phyloP scores from a whole-genome alignment of 2,888 invertebrate species.

The Lithophane semibrunnea region DNA sequence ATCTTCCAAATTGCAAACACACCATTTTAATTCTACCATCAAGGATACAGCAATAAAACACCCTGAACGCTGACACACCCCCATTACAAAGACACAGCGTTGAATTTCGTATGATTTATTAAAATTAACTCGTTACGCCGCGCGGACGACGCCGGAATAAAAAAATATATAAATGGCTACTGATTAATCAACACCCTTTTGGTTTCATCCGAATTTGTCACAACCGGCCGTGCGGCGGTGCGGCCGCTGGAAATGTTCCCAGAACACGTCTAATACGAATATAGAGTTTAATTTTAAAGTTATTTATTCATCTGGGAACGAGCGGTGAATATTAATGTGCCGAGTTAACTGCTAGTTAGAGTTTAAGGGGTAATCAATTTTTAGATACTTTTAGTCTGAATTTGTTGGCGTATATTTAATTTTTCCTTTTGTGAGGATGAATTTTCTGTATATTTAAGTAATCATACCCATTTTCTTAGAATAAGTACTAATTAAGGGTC shows the following conservation, averaged over 20 bases:
- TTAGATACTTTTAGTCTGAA: slow-evolving; percentile 35
- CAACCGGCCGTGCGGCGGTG: slow-evolving; percentile 30
- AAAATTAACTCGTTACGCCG: slow-evolving; percentile 61
- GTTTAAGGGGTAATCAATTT: slow-evolving; percentile 41
- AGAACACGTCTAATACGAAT: slow-evolving; percentile 53
- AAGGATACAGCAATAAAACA: slow-evolving; percentile 58
- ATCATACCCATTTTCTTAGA: background rate
- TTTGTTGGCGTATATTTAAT: background rate
- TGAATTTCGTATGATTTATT: slow-evolving; percentile 67
- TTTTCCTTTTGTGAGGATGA: background rate
- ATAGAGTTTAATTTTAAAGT: slow-evolving; percentile 58
- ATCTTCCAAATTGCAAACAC: slow-evolving; percentile 47
- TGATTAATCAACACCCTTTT: slow-evolving; percentile 66
- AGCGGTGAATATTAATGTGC: slow-evolving; percentile 56
- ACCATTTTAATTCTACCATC: slow-evolving; percentile 48
- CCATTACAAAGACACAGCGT: slow-evolving; percentile 46
- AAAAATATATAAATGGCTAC: slow-evolving; percentile 61
- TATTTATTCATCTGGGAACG: slow-evolving; percentile 56
- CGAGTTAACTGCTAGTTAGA: slow-evolving; percentile 46
- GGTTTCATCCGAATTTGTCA: slow-evolving; percentile 54
- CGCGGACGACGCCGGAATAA: slow-evolving; percentile 47
- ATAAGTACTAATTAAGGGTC: background rate
- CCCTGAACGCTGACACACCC: slow-evolving; percentile 42
- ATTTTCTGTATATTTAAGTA: slow-evolving; percentile 11
- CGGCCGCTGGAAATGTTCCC: slow-evolving; percentile 45